A percentile compares a stretch with the other conserved stretches of the same genome.
These are phyloP conservation scores for Aulostomus chinensis DNA, from an alignment of 2,797 vertebrate genomes.

Conservation along the genomic window DNA sequence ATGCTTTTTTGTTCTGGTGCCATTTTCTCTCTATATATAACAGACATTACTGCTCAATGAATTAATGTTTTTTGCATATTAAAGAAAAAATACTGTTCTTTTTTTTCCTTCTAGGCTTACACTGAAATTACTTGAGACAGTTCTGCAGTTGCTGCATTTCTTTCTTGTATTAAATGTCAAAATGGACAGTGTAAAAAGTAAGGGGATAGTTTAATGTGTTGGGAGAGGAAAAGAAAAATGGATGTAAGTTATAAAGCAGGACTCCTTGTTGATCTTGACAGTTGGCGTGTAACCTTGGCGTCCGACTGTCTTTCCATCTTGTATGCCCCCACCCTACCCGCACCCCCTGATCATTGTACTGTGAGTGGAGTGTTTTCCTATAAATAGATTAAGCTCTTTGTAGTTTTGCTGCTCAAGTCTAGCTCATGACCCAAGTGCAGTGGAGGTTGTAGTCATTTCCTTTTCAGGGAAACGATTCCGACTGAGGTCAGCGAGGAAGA, in stretches of 20 bases:
- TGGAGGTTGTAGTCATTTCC: constrained; percentile 72
- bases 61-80: too few species aligned
- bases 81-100: too few species aligned
- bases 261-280: constrained; percentile 53
- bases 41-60: too few species aligned
- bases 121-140: background rate
- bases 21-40: too few species aligned
- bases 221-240: constrained; percentile 20
- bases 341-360: constrained; percentile 66
- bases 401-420: constrained; percentile 56
- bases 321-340: constrained; percentile 49
- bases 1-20: too few species aligned
- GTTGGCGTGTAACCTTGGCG: constrained; percentile 54
- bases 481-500: constrained; percentile 61
- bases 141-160: background rate
- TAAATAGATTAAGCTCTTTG: constrained; percentile 81
- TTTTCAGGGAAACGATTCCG: constrained; percentile 71
- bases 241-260: constrained; percentile 43
- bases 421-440: constrained; percentile 66
- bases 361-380: constrained; percentile 75
- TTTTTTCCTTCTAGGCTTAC: too few species aligned
- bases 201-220: constrained; percentile 52
- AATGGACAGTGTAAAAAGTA: constrained; percentile 48
- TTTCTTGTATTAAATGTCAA: constrained; percentile 46
- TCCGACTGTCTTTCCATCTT: constrained; percentile 58